A percentile compares a stretch with the other conserved stretches of the same genome.
These are phyloP conservation scores for Andricus curvator DNA, from an alignment of 2,888 invertebrate species.

Conservation along the genomic window DNA sequence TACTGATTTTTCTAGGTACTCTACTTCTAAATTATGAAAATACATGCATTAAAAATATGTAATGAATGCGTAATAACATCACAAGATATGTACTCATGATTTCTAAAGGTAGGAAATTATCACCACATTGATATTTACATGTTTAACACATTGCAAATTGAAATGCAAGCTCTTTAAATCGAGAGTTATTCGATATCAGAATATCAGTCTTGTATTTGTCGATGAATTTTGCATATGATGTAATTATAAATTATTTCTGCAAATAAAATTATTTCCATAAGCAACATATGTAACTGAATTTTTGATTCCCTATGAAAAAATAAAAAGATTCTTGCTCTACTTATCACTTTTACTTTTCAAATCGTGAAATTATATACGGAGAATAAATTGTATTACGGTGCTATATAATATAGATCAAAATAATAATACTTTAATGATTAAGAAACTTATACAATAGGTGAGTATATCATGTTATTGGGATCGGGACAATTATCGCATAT, in stretches of 20 bases:
- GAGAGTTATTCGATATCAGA: neutral
- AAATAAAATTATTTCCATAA: neutral
- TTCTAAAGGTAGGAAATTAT: too few species aligned
- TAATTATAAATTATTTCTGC: neutral
- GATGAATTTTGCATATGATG: neutral
- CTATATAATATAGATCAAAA: neutral
- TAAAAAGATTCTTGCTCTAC: neutral
- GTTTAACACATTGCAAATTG: too few species aligned
- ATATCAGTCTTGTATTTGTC: neutral
- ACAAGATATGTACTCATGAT: too few species aligned
- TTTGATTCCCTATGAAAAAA: neutral
- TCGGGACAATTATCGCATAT: neutral
- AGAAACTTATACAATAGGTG: neutral
- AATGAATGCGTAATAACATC: too few species aligned
- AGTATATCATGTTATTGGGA: neutral
- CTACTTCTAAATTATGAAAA: too few species aligned
- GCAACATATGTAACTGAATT: neutral
- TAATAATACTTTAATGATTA: neutral
- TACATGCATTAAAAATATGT: too few species aligned
- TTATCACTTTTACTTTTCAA: neutral
- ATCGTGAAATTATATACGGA: neutral
- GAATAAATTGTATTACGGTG: too few species aligned
- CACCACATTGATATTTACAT: too few species aligned
- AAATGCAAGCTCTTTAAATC: neutral
- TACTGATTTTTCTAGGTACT: too few species aligned